Percentiles rank a stretch among this genome's conserved stretches.
These are phyloP conservation scores for Atrina japonica DNA, from an alignment of 2,888 invertebrate species.

Conservation along the genomic window DNA sequence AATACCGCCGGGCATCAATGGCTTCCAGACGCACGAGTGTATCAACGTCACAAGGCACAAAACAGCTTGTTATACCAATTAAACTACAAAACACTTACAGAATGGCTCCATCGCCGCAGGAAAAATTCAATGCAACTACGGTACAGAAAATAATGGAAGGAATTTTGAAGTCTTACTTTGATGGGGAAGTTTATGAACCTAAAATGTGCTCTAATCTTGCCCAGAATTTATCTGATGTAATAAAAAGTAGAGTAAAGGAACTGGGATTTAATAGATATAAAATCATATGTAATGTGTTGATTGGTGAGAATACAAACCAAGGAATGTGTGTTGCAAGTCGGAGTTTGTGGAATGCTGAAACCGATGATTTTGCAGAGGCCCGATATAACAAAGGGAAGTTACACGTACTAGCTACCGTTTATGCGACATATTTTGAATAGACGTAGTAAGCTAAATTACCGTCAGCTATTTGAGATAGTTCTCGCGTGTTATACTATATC, in stretches of 20 bases:
- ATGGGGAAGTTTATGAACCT: slow-evolving; percentile 72
- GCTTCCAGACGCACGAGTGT: slow-evolving; percentile 65
- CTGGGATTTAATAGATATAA: slow-evolving; percentile 73
- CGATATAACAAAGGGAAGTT: slow-evolving; percentile 66
- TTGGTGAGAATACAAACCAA: slow-evolving; percentile 72
- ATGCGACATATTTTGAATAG: slow-evolving; percentile 74
- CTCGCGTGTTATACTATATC: too few species aligned
- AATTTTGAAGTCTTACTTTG: slow-evolving; percentile 68
- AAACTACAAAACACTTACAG: slow-evolving; percentile 72
- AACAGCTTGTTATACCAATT: slow-evolving; percentile 56
- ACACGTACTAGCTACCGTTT: slow-evolving; percentile 73
- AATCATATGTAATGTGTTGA: slow-evolving; percentile 70
- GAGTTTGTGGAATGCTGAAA: slow-evolving; percentile 73
- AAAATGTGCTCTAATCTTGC: slow-evolving; percentile 67
- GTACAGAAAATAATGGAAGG: slow-evolving; percentile 65
- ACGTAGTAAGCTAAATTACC: neutral
- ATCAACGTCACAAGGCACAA: slow-evolving; percentile 63
- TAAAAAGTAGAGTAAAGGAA: slow-evolving; percentile 73
- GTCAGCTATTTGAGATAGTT: slow-evolving; percentile 5
- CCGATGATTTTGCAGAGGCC: slow-evolving; percentile 73
- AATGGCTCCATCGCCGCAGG: slow-evolving; percentile 60
- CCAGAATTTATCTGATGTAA: slow-evolving; percentile 71
- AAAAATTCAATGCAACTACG: slow-evolving; percentile 64
- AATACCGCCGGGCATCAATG: slow-evolving; percentile 69
- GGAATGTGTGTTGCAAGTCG: slow-evolving; percentile 69